phyloP scores from a whole-genome alignment of 2,113 vertebrate genomes.

The Zosterops borbonicus region DNA sequence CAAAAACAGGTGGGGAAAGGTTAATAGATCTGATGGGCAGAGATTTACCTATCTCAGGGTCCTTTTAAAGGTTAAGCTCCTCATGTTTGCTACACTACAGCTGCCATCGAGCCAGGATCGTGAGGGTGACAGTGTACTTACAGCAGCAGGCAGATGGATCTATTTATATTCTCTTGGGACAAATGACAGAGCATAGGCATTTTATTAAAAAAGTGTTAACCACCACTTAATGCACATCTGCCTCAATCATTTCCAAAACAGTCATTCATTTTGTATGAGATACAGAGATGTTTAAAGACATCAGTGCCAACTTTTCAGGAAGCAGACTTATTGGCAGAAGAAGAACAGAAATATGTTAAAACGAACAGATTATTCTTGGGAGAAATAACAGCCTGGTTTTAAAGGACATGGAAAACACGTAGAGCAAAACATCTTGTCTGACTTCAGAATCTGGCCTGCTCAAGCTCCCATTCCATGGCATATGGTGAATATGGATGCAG shows the following conservation, averaged over 20 bases:
- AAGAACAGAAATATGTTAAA: slow-evolving; percentile 32
- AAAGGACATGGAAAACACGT: neutral
- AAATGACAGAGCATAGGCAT: slow-evolving; percentile 18
- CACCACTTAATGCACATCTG: slow-evolving; percentile 45
- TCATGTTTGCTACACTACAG: neutral
- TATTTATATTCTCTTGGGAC: slow-evolving; percentile 3
- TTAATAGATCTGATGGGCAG: neutral
- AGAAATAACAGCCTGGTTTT: slow-evolving; percentile 23
- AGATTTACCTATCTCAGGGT: neutral
- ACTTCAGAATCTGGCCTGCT: neutral
- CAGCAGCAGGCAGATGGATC: slow-evolving; percentile 4
- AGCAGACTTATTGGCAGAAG: slow-evolving; percentile 35
- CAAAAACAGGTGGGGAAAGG: neutral
- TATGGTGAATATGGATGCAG: neutral
- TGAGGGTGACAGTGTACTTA: neutral
- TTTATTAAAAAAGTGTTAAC: slow-evolving; percentile 23
- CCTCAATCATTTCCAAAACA: neutral
- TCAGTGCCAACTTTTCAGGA: slow-evolving; percentile 29
- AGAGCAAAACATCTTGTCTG: slow-evolving; percentile 19
- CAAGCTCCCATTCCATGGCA: neutral
- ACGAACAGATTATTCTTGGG: neutral
- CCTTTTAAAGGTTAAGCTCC: neutral
- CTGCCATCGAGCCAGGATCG: neutral
- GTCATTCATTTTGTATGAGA: neutral
- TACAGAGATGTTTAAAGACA: neutral